A percentile compares a stretch with the other conserved stretches of the same genome.
Evolutionary conservation across 2,797 vertebrate species (phyloP).

Genomic region (Natrix natrix): DNA sequence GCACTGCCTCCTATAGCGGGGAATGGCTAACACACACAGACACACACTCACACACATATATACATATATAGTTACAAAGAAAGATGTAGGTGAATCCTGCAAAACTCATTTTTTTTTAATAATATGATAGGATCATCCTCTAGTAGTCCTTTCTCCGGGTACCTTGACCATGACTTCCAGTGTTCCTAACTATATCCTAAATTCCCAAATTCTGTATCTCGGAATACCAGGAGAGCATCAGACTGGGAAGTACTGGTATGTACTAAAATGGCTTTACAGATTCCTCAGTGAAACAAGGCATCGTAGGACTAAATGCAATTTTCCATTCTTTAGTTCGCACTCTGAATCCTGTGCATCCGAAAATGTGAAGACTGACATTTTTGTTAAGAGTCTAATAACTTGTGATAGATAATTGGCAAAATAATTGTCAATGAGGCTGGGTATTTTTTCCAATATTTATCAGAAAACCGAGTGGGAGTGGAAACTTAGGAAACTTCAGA

Average conservation of each 20-base stretch:
- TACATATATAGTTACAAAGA: neutral
- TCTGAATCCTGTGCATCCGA: neutral
- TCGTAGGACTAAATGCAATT: neutral
- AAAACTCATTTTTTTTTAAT: neutral
- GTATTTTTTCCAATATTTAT: slow-evolving; percentile 20
- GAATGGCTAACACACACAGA: too few species aligned
- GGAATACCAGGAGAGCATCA: neutral
- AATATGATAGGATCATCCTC: neutral
- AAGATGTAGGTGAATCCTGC: neutral
- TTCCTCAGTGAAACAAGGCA: neutral
- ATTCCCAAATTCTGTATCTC: neutral
- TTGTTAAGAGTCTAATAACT: neutral
- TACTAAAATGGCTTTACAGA: neutral
- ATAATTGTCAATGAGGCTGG: neutral
- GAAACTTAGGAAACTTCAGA: slow-evolving; percentile 62
- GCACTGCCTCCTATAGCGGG: too few species aligned
- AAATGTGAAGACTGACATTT: neutral
- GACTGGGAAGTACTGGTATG: neutral
- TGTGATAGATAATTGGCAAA: neutral
- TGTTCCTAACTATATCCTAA: neutral
- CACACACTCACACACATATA: too few species aligned
- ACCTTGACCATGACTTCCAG: neutral
- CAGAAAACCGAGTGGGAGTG: slow-evolving; percentile 67
- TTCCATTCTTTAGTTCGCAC: neutral
- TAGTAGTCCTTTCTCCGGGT: neutral